Evolutionary conservation across 2,888 invertebrate genomes (phyloP), one percentile per base, ranked within the genome.

Genomic region (Drosophila infuscata): DNA sequence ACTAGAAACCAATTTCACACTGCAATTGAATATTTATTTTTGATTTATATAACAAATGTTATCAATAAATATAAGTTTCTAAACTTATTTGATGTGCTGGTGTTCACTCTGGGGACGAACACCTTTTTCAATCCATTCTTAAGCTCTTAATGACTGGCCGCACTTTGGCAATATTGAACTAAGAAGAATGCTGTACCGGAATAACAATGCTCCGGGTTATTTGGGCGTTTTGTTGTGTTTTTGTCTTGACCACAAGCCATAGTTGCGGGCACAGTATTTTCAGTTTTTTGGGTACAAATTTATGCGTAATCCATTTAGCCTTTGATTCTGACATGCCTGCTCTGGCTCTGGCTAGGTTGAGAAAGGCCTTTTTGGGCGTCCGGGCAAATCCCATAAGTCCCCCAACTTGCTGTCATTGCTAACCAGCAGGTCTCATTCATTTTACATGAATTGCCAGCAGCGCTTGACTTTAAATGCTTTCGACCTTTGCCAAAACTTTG

Each of bases 401-500:
- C 58, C 35, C 38, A 65, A 65, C 68, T 68, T 68, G 49, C 70
- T 81, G 74, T 65, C 76, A 71, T 68, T 80, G 67, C 74, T 76
- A 76, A 80, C 83, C 74, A 78, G 76, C 63, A 73, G 58, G 66
- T 60, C 81, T 85, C 81, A 84, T 85, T 83, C 81, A 87, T 84
- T 84, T 83, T 81, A 78, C 78, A 80, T 80, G 83, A 84, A 76
- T 80, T 65, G 85, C 85, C 85, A 58, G 74, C 66, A 74, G 85
- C 84, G 70, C 71, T 87, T 86, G 83, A 81, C 83, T 86, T 88
- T 83, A 82, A 87, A 79, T 74, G 83, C 76, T 85, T 65, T 82
- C 82, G 83, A 87, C 87, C 87, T 86, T 88, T 87, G 82, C 82
- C 82, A 68, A 86, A 87, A 88, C 65, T 88, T 87, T 75, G 71